These are phyloP conservation scores for Gobius niger DNA, from an alignment of 2,113 vertebrate species.

Conservation along the genomic window DNA sequence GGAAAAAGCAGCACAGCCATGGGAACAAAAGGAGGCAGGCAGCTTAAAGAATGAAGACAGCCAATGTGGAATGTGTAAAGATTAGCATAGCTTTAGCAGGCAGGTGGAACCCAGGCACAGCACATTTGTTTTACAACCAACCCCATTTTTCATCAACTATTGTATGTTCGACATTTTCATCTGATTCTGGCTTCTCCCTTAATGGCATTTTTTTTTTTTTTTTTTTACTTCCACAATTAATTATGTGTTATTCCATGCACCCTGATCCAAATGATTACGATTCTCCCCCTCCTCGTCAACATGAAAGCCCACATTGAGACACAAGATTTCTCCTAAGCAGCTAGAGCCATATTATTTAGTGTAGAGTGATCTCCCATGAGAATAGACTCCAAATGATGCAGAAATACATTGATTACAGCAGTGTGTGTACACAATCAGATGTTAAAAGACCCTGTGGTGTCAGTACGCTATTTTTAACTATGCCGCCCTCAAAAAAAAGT, in stretches of 20 bases:
- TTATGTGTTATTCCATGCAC: not conserved
- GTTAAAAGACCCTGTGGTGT: slow-evolving; percentile 54
- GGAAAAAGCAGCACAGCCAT: slow-evolving; percentile 54
- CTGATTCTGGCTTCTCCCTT: not conserved
- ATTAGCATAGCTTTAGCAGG: slow-evolving; percentile 22
- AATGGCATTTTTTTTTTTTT: no score
- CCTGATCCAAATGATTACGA: not conserved
- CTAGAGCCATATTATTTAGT: slow-evolving; percentile 31
- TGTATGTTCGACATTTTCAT: slow-evolving; percentile 16
- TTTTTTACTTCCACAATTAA: not conserved
- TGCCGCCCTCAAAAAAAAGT: slow-evolving; percentile 24
- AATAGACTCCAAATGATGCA: slow-evolving; percentile 50
- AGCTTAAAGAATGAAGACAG: slow-evolving; percentile 23
- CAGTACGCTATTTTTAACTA: slow-evolving; percentile 58
- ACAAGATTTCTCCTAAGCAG: slow-evolving; percentile 10
- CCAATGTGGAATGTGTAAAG: slow-evolving; percentile 24
- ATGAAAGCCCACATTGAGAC: slow-evolving; percentile 2
- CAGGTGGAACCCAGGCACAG: slow-evolving; percentile 24
- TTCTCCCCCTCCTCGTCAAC: not conserved
- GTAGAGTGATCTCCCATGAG: slow-evolving; percentile 34
- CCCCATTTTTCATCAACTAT: slow-evolving; percentile 29
- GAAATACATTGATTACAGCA: slow-evolving; percentile 58
- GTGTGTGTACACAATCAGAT: slow-evolving; percentile 45
- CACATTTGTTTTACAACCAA: slow-evolving; percentile 25
- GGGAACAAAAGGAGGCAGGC: slow-evolving; percentile 29